Conservation (phyloP, 2,888 invertebrate species). For the Creontiades dilutus region DNA sequence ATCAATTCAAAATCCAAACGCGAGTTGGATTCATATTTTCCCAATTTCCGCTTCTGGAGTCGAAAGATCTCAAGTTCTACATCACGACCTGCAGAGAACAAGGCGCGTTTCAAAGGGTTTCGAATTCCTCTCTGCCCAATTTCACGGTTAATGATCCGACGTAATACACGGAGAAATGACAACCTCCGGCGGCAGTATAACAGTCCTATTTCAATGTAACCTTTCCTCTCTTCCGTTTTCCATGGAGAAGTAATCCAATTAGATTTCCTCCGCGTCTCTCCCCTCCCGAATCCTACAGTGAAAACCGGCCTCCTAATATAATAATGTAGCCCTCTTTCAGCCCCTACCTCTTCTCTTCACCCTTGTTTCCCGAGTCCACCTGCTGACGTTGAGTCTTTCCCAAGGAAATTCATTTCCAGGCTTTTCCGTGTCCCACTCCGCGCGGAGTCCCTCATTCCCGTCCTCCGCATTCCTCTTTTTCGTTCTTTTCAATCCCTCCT, state of each 20-base stretch:
- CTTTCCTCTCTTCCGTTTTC: neutral
- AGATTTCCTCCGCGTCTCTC: neutral
- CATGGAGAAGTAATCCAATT: constrained; percentile 47
- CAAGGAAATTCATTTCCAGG: constrained; percentile 16
- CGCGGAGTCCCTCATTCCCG: neutral
- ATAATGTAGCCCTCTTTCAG: neutral
- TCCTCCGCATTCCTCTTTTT: neutral
- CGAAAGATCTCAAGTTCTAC: no score
- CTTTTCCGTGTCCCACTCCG: neutral
- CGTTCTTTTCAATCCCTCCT: neutral
- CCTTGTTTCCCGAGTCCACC: constrained; percentile 7
- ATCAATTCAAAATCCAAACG: no score
- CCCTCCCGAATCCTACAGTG: neutral
- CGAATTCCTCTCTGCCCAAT: neutral
- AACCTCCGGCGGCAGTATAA: neutral
- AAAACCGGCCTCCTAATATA: neutral
- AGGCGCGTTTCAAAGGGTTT: neutral
- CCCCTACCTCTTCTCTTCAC: neutral
- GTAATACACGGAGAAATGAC: constrained; percentile 33
- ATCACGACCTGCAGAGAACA: neutral
- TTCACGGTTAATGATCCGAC: constrained; percentile 50
- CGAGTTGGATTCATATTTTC: no score
- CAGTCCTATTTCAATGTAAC: constrained; percentile 11
- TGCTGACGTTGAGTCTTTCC: neutral
- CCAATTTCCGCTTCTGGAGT: no score